These are phyloP conservation scores for Copidosoma aretas DNA, from an alignment of 2,888 invertebrate species.

Conservation along the genomic window DNA sequence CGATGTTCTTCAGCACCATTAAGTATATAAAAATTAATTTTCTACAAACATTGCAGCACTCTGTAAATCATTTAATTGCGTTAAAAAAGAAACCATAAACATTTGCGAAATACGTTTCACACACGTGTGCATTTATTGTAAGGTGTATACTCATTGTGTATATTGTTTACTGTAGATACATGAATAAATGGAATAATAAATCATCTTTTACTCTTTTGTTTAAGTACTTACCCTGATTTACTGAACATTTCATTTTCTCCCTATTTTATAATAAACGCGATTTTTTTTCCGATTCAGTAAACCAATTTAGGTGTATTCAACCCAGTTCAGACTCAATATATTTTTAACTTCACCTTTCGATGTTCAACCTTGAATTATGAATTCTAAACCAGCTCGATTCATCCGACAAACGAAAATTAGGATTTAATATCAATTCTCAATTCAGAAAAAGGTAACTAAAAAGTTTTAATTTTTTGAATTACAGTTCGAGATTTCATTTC, in stretches of 20 bases:
- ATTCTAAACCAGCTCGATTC: too few relatives aligned
- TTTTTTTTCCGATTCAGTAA: too few relatives aligned
- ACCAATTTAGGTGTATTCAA: too few relatives aligned
- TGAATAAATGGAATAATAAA: conserved; percentile 37
- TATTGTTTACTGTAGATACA: conserved; percentile 39
- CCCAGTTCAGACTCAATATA: too few relatives aligned
- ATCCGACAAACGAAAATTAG: too few relatives aligned
- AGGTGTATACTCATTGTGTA: conserved; percentile 37
- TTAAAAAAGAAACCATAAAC: conserved; percentile 7
- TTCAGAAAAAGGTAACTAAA: too few relatives aligned
- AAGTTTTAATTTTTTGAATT: too few relatives aligned
- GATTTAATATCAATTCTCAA: too few relatives aligned
- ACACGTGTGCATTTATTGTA: conserved; percentile 35
- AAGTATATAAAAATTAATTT: conserved; percentile 16
- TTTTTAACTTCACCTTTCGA: too few relatives aligned
- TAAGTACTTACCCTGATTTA: conserved; percentile 19
- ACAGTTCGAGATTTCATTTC: too few relatives aligned
- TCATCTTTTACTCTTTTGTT: conserved; percentile 19
- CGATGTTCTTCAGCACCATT: conserved; percentile 29
- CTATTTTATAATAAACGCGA: too few relatives aligned
- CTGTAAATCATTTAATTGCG: conserved; percentile 22
- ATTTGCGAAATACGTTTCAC: conserved; percentile 20
- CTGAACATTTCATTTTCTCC: conserved; percentile 24
- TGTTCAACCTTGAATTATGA: too few relatives aligned
- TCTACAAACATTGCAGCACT: conserved; percentile 30